Evolutionary conservation across 2,113 vertebrate species (phyloP), one percentile per base, ranked within the genome.

Genomic region (Sus scrofa): DNA sequence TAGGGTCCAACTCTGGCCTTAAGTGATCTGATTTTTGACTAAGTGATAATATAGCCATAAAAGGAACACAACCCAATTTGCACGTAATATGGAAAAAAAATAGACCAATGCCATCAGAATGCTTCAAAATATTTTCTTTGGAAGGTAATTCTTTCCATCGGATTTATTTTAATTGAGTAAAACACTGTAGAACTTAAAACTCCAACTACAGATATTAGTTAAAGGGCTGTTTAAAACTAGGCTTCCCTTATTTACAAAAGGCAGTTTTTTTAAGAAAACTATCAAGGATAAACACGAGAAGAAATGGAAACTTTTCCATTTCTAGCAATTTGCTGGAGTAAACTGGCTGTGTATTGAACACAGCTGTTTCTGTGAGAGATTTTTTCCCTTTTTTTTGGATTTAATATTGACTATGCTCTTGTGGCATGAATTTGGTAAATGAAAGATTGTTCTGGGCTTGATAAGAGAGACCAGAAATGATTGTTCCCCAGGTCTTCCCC

Each of bases 231-330:
- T 97, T 97, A 96, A 97, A 96, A 84, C 34, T 32, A 87, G 24
- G 54, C 86, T 96, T 97, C 39, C 89, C 89, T 96, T 98, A 94
- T 97, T 98, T 97, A 98, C 89, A 96, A 91, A 96, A 92, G 79
- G n/a, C 86, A 97, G 91, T 89, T 93, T 96, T 96, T 88, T 93
- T 5, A 83, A 95, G 83, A 83, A 86, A 84, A 89, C 93, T 95
- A 95, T 95, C 89, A 87, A 96, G 95, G 89, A 95, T 98, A 97
- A 98, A 98, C 97, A 97, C 70, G 75, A 73, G 84, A 96, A 83
- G 86, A 94, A 97, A 91, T 14, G 89, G 88, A 96, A 98, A 97
- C 86, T 71, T 96, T 97, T 95, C 96, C 96, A 97, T 89, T 93
- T 96, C 86, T 81, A 96, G 93, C 89, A 75, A 94, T 93, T 96